A percentile compares a stretch with the other conserved stretches of the same genome.
Conservation (phyloP, 2,797 vertebrate species). For the Danio aesculapii region DNA sequence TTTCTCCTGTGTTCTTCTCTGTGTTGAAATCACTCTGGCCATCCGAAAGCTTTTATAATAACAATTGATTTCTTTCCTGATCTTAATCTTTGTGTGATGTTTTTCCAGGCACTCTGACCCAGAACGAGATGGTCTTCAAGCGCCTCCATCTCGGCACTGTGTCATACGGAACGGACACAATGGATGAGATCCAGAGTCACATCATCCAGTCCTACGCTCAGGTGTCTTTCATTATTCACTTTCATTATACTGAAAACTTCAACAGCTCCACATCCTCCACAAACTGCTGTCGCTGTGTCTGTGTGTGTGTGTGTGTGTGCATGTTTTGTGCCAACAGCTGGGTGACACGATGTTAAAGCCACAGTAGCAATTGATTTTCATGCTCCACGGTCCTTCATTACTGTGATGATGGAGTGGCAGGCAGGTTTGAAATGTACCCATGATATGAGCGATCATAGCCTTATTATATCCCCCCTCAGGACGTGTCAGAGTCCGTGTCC, state of each 20-base stretch:
- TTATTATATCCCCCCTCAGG: constrained; percentile 71
- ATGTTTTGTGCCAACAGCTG: constrained; percentile 18
- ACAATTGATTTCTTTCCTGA: constrained; percentile 11
- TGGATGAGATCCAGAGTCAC: constrained; percentile 97
- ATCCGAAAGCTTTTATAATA: constrained; percentile 24
- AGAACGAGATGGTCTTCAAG: constrained; percentile 99
- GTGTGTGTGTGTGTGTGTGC: background rate
- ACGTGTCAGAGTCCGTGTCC: constrained; percentile 61
- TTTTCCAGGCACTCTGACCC: constrained; percentile 90
- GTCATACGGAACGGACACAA: constrained; percentile 94
- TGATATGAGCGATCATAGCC: constrained; percentile 79
- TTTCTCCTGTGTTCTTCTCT: background rate
- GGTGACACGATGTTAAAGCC: constrained; percentile 31
- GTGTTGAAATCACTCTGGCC: constrained; percentile 1
- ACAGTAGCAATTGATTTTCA: constrained; percentile 69
- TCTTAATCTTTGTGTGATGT: constrained; percentile 20
- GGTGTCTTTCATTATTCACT: constrained; percentile 72
- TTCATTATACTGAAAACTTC: background rate
- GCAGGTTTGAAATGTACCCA: constrained; percentile 71
- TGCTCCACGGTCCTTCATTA: constrained; percentile 75
- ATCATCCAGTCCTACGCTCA: constrained; percentile 86
- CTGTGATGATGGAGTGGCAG: constrained; percentile 71
- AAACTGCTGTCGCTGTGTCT: background rate
- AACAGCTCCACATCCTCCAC: background rate
- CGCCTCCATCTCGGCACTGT: constrained; percentile 83